phyloP scores from a whole-genome alignment of 2,113 vertebrate genomes.

The Heliornis fulica region DNA sequence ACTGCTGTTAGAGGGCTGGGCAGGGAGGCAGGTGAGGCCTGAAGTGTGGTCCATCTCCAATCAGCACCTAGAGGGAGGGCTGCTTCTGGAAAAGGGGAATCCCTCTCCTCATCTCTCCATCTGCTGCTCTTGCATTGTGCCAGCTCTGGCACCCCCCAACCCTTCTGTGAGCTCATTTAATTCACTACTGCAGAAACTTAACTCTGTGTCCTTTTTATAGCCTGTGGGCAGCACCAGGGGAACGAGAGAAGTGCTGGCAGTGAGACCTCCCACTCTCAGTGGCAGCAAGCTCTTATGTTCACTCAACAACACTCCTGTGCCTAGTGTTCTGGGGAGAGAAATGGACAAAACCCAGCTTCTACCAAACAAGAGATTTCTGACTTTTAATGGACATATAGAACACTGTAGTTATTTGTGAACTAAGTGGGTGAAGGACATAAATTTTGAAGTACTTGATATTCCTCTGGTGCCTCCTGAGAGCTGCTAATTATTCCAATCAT shows the following conservation, averaged over 20 bases:
- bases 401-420: neutral
- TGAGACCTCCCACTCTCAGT: neutral
- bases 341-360: neutral
- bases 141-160: neutral
- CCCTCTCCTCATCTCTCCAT: neutral
- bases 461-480: neutral
- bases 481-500: neutral
- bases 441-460: neutral
- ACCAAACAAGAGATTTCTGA: neutral
- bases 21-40: neutral
- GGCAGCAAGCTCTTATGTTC: neutral
- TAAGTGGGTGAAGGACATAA: neutral
- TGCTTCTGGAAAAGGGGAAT: neutral
- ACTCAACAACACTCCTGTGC: neutral
- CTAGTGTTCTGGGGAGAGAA: neutral
- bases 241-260: rapidly evolving
- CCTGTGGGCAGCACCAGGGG: neutral
- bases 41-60: rapidly evolving
- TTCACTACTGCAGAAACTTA: neutral
- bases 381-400: neutral
- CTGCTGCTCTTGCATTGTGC: neutral
- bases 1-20: neutral
- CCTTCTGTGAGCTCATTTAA: neutral
- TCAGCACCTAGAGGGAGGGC: neutral
- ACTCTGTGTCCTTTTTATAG: neutral